A percentile compares a stretch with the other conserved stretches of the same genome.
These are phyloP conservation scores for Dicaeum eximium DNA, from an alignment of 2,113 vertebrate species.

Conservation along the genomic window DNA sequence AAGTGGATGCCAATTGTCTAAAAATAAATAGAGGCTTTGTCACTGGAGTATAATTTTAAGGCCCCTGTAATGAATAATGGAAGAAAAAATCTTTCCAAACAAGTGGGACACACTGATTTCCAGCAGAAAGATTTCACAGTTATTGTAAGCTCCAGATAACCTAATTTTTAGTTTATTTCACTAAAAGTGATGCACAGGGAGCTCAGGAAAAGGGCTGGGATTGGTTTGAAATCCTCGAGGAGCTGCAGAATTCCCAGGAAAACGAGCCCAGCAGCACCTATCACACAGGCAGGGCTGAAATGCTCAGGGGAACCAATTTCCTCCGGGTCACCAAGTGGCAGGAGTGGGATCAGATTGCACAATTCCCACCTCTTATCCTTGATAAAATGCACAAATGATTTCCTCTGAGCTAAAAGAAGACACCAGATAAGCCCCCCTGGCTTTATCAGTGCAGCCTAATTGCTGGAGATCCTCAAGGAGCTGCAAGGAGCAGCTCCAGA, in stretches of 20 bases:
- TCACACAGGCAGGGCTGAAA: not conserved
- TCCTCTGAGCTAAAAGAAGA: slow-evolving; percentile 22
- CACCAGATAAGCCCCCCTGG: slow-evolving; percentile 3
- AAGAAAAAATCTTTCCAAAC: slow-evolving; percentile 16
- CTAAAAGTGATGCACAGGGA: not conserved
- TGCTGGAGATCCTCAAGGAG: not conserved
- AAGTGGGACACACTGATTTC: slow-evolving; percentile 20
- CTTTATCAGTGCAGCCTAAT: slow-evolving; percentile 24
- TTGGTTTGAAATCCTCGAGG: not conserved
- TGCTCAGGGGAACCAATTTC: not conserved
- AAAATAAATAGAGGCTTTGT: slow-evolving; percentile 55
- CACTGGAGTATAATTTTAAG: slow-evolving; percentile 52
- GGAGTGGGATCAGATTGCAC: slow-evolving; percentile 18
- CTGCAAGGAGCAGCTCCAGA: not conserved
- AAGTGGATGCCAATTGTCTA: slow-evolving; percentile 55
- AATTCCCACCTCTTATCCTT: not conserved
- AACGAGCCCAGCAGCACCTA: not conserved
- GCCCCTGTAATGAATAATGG: slow-evolving; percentile 49
- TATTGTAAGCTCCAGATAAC: slow-evolving; percentile 13
- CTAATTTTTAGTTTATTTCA: not conserved
- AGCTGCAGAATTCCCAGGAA: not conserved
- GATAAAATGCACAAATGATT: slow-evolving; percentile 33
- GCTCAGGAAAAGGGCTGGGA: not conserved
- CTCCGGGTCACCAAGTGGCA: not conserved
- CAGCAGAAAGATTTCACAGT: slow-evolving; percentile 40